Evolutionary conservation across 1,140 invertebrate genomes (phyloP).

Genomic region (Thalassaphorura encarpata): DNA sequence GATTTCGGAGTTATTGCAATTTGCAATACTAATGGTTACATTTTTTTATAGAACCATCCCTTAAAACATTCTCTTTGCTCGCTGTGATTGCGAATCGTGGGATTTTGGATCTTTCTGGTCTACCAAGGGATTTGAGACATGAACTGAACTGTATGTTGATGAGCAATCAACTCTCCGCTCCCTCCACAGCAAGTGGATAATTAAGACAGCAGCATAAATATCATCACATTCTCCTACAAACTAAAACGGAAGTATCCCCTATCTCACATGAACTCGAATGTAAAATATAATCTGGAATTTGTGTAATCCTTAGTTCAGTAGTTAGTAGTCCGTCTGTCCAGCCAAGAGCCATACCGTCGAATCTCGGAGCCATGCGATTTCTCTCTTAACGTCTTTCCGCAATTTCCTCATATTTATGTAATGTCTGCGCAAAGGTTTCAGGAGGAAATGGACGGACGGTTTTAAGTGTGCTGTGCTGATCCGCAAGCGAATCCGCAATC

Average conservation of each 20-base stretch:
- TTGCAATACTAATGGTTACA: constrained; percentile 13
- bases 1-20: too few species aligned
- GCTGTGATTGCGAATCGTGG: constrained; percentile 47
- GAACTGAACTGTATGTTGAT: constrained; percentile 33
- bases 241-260: too few species aligned
- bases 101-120: constrained; percentile 46
- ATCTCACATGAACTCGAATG: not conserved
- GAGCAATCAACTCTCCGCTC: constrained; percentile 24
- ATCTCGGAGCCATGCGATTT: not conserved
- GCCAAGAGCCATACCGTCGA: not conserved
- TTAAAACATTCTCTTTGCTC: constrained; percentile 57
- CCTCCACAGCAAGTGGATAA: constrained; percentile 13
- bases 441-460: too few species aligned
- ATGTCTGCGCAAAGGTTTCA: too few species aligned
- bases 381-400: too few species aligned
- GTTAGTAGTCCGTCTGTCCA: not conserved
- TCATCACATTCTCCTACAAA: not conserved
- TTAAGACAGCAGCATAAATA: too few species aligned
- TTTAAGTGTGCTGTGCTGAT: too few species aligned
- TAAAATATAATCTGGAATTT: not conserved
- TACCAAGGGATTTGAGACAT: constrained; percentile 54
- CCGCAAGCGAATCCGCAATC: too few species aligned
- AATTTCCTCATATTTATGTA: too few species aligned
- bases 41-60: constrained; percentile 46
- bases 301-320: not conserved